Base-by-base conservation (phyloP, 2,113 vertebrate genomes). In the Actenoides lindsayi region DNA sequence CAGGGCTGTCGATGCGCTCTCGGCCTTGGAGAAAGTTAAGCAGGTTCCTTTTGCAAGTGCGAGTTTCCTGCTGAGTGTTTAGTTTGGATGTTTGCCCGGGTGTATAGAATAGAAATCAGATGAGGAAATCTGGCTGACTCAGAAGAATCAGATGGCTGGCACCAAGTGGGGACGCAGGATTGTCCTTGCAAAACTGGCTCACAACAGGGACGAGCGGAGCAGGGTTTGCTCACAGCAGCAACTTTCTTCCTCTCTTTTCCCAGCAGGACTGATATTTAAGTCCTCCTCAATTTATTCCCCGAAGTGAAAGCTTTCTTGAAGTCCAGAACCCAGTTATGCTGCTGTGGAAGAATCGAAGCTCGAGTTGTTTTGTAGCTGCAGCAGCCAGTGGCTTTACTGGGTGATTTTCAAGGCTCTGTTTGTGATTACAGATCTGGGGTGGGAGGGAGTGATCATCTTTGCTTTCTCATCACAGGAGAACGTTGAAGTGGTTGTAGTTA, bases 391-490 rank as follows among this genome's bases (percentile, higher is more conserved):
- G 53, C 69, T 63, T 48, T 4, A 4, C 16, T 84, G 59, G 35
- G 75, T 84, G 2, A 83, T 82, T 90, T 85, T 68, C 70, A 51
- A 62, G 63, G 54, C 50, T 91, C 87, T 83, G 79, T 76, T 89
- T 94, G 93, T 83, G 85, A 11, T 90, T 96, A 78, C 44, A 78
- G 83, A 35, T 70, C 63, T 87, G 83, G 86, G 89, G 88, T 85
- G 48, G 35, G 86, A 83, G 89, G 88, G 87, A 44, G 35, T 78
- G 70, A 81, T 95, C 20, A n/a, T 82, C 41, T 89, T 48, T 86
- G 51, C 62, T 64, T 81, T 35, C 89, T 92, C 77, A 71, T 93
- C 50, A 5, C 44, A 50, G 44, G 90, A 95, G 80, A 87, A 84
- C 54, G 59, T 31, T 83, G 19, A 57, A 76, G 48, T 82, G n/a